Percentiles rank a stretch among this genome's conserved stretches.
Conservation (phyloP, 2,113 vertebrate genomes). For the Gavialis gangeticus region DNA sequence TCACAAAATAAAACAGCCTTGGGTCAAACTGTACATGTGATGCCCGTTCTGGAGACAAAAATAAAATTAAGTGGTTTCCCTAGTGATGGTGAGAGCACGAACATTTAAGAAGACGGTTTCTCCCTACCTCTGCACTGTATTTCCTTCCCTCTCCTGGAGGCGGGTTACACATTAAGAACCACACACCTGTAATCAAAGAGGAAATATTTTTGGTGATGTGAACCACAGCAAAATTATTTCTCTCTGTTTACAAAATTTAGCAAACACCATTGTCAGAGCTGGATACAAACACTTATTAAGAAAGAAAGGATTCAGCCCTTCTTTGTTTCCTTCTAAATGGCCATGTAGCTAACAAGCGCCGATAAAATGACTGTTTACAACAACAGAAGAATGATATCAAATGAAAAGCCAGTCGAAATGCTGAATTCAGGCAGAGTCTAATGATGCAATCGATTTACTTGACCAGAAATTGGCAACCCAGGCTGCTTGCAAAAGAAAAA, state of each 20-base stretch:
- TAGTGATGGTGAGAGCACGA: not conserved
- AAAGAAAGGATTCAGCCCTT: not conserved
- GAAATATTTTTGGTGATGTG: not conserved
- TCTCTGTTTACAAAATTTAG: not conserved
- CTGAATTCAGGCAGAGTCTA: constrained; percentile 39
- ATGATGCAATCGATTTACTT: constrained; percentile 50
- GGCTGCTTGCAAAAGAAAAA: not conserved
- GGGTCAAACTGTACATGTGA: not conserved
- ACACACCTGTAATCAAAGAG: not conserved
- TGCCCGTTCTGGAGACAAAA: not conserved
- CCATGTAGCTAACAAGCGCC: not conserved
- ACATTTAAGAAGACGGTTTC: not conserved
- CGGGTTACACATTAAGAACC: not conserved
- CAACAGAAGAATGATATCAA: constrained; percentile 25
- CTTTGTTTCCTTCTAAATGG: not conserved
- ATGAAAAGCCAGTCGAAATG: constrained; percentile 23
- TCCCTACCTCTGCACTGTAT: accelerated
- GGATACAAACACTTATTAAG: not conserved
- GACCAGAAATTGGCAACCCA: not conserved
- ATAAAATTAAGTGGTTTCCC: not conserved
- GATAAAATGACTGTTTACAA: not conserved
- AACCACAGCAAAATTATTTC: accelerated
- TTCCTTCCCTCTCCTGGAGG: not conserved
- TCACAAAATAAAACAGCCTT: not conserved
- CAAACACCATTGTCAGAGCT: accelerated